phyloP scores from a whole-genome alignment of 2,888 invertebrate species.

The Epistrophe eligans region DNA sequence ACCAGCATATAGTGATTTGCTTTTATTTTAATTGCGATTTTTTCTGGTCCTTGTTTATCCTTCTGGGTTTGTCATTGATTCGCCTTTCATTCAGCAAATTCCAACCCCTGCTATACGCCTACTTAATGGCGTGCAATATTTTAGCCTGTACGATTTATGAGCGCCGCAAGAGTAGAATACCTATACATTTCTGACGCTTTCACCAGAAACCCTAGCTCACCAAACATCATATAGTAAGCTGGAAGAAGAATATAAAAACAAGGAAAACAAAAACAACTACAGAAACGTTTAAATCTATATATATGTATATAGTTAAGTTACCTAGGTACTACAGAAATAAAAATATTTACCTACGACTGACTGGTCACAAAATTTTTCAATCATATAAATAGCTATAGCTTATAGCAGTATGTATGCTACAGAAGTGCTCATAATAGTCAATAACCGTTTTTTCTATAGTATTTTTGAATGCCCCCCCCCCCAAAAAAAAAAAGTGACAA shows the following conservation, averaged over 20 bases:
- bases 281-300: background rate
- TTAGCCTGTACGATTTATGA: constrained; percentile 56
- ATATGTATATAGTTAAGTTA: too few relatives aligned
- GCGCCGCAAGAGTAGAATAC: constrained; percentile 37
- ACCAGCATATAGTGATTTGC: constrained; percentile 44
- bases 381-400: too few relatives aligned
- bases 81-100: constrained; percentile 9
- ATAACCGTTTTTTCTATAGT: too few relatives aligned
- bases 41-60: constrained; percentile 28
- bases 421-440: too few relatives aligned
- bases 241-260: background rate
- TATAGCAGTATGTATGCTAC: too few relatives aligned
- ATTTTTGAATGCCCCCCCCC: too few relatives aligned
- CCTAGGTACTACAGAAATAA: too few relatives aligned
- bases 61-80: constrained; percentile 27
- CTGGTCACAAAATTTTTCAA: too few relatives aligned
- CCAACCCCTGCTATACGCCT: constrained; percentile 11
- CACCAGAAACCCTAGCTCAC: background rate
- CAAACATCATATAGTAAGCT: constrained; percentile 3
- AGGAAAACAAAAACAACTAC: background rate
- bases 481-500: too few relatives aligned
- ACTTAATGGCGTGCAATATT: constrained; percentile 58
- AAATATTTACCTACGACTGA: too few relatives aligned
- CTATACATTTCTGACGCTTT: background rate
- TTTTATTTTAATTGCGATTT: constrained; percentile 53